Conservation (phyloP, 2,113 vertebrate genomes). For the Bubo scandiacus region DNA sequence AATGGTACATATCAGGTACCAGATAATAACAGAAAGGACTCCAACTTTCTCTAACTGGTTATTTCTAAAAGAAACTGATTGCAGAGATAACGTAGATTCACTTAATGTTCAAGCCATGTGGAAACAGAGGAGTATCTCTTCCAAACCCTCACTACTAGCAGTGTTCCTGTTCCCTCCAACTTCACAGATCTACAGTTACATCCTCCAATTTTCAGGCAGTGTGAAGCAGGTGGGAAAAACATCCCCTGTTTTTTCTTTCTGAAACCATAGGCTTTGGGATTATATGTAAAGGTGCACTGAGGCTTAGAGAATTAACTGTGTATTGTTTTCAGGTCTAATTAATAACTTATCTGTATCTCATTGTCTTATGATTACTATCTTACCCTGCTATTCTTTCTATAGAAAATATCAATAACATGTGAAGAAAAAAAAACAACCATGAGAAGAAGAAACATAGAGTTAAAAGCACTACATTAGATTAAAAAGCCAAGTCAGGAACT, state of each 20-base stretch:
- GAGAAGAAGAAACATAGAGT: not conserved
- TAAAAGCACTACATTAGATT: not conserved
- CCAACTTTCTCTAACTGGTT: not conserved
- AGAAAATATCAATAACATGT: not conserved
- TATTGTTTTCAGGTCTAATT: not conserved
- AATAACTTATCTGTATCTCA: not conserved
- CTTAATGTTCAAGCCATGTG: not conserved
- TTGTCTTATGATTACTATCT: not conserved
- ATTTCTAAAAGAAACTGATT: not conserved
- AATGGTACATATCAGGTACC: not conserved
- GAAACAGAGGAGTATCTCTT: not conserved
- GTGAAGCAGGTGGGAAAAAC: not conserved
- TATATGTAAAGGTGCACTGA: not conserved
- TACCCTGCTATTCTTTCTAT: not conserved
- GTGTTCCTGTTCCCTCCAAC: not conserved
- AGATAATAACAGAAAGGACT: not conserved
- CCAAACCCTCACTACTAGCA: rapidly evolving
- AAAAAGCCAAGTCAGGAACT: not conserved
- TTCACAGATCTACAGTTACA: not conserved
- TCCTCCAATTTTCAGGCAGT: not conserved
- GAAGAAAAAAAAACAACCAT: not conserved
- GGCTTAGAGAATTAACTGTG: not conserved
- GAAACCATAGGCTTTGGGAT: not conserved
- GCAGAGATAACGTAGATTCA: not conserved
- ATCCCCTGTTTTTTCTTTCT: not conserved